Evolutionary conservation across 2,113 vertebrate species (phyloP).

Genomic region (Egretta garzetta): DNA sequence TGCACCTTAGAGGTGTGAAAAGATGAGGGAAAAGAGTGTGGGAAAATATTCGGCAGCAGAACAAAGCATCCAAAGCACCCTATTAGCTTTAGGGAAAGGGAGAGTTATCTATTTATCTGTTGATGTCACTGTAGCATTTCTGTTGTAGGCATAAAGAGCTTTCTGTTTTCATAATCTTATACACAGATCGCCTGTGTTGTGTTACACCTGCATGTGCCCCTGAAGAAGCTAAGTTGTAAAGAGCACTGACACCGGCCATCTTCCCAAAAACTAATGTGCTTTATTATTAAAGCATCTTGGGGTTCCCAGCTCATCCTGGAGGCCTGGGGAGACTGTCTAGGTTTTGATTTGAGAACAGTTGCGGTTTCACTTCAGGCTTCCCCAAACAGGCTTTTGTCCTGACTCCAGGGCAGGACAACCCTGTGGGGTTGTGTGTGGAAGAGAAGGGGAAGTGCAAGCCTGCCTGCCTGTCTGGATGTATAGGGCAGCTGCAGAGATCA

Average conservation of each 20-base stretch:
- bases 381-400: background rate
- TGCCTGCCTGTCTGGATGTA: background rate
- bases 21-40: background rate
- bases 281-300: background rate
- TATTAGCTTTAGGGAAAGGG: background rate
- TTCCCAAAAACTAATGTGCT: background rate
- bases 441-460: background rate
- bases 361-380: background rate
- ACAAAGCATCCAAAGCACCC: background rate
- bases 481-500: background rate
- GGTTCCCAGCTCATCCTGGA: background rate
- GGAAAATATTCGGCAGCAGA: background rate
- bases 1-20: background rate
- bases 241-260: background rate
- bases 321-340: background rate
- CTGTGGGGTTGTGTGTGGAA: background rate
- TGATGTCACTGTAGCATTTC: background rate
- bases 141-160: background rate
- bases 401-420: background rate
- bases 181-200: background rate
- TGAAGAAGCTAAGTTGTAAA: background rate
- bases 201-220: background rate
- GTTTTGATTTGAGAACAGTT: background rate
- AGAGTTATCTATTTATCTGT: background rate
- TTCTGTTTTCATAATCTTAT: background rate